These are phyloP conservation scores for Mobula birostris DNA, from an alignment of 2,113 vertebrate genomes.

Conservation along the genomic window DNA sequence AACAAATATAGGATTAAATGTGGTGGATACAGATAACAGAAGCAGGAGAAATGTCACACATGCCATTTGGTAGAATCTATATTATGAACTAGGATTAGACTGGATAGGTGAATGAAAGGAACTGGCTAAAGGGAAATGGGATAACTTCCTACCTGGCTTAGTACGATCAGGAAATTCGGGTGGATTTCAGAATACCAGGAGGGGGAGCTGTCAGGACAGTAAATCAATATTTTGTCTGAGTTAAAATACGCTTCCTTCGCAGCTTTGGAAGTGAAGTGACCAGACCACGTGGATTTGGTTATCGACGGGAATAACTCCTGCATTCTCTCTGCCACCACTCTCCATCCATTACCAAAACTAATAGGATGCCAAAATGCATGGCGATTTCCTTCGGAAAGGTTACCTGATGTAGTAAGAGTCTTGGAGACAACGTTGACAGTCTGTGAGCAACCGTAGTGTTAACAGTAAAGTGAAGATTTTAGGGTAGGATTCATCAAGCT, in stretches of 20 bases:
- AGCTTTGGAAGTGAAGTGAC: not conserved
- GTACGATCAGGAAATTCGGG: too few relatives aligned
- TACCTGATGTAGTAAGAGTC: too few relatives aligned
- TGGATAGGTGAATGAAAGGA: not conserved
- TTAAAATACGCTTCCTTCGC: not conserved
- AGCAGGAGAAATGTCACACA: too few relatives aligned
- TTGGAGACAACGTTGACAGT: not conserved
- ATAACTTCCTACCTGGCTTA: too few relatives aligned
- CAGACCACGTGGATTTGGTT: not conserved
- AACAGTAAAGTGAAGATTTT: not conserved
- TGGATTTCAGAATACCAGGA: not conserved
- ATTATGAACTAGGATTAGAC: not conserved
- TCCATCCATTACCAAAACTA: too few relatives aligned
- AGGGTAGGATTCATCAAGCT: not conserved
- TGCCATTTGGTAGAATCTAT: not conserved
- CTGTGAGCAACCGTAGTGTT: not conserved
- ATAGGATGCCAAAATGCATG: not conserved
- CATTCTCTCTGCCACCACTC: not conserved
- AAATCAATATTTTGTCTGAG: not conserved
- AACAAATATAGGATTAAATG: not conserved
- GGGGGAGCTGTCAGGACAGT: constrained; percentile 10
- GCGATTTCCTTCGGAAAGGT: not conserved
- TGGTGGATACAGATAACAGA: not conserved
- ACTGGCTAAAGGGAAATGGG: not conserved
- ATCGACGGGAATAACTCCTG: not conserved